Evolutionary conservation across 2,797 vertebrate species (phyloP).

Genomic region (Chlorospingus semifuscus): DNA sequence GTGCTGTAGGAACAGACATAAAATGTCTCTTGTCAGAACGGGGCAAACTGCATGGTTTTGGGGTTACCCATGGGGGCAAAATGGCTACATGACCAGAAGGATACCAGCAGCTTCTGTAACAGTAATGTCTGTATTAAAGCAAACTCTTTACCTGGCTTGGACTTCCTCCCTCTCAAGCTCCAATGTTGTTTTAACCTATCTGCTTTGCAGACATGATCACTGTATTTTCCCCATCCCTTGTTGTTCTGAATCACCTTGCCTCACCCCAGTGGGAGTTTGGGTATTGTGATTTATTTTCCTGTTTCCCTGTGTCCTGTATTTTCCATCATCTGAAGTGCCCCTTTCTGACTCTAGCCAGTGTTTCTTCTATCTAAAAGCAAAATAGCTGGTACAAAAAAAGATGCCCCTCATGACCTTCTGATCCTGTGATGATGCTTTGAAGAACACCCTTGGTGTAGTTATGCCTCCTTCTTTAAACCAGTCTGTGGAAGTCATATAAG

Average conservation of each 20-base stretch:
- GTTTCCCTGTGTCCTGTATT: neutral
- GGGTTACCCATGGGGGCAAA: accelerated
- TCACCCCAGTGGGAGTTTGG: neutral
- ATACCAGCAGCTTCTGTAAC: neutral
- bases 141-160: neutral
- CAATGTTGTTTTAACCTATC: neutral
- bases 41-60: neutral
- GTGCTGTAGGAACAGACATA: neutral
- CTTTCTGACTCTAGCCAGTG: neutral
- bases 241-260: neutral
- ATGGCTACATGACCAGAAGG: neutral
- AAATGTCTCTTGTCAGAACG: neutral
- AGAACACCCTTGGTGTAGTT: neutral
- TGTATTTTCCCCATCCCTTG: neutral
- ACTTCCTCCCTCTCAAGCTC: neutral
- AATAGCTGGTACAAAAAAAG: neutral
- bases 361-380: neutral
- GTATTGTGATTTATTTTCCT: neutral
- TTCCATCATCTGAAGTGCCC: neutral
- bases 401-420: neutral
- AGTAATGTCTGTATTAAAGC: neutral
- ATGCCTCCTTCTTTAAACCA: neutral
- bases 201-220: accelerated
- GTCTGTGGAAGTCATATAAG: neutral
- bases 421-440: neutral